phyloP scores from a whole-genome alignment of 1,140 invertebrate genomes.

The Bombus pyrosoma region DNA sequence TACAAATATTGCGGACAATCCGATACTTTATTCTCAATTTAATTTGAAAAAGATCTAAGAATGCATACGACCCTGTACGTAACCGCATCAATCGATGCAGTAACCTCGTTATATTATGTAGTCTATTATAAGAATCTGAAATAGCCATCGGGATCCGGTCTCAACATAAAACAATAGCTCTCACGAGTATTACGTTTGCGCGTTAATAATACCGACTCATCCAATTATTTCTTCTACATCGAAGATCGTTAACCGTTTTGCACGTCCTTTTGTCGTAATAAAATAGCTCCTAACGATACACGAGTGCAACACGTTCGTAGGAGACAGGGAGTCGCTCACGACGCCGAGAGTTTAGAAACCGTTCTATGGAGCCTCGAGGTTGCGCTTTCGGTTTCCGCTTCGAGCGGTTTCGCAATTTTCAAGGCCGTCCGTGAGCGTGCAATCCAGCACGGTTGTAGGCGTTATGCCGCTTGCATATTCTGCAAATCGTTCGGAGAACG shows the following conservation, averaged over 20 bases:
- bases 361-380: slow-evolving; percentile 17
- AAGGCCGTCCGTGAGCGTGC: slow-evolving; percentile 19
- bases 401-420: slow-evolving; percentile 28
- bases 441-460: not conserved
- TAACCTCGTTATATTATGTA: not conserved
- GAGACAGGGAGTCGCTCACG: not conserved
- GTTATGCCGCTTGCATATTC: slow-evolving; percentile 13
- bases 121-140: not conserved
- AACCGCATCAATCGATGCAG: not conserved
- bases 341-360: slow-evolving; percentile 23
- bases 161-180: not conserved
- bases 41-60: not conserved
- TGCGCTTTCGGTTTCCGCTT: slow-evolving; percentile 35
- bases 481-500: not conserved
- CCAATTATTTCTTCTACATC: not conserved
- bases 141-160: not conserved
- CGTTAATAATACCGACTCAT: not conserved
- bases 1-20: not conserved
- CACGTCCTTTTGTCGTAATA: not conserved
- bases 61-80: not conserved
- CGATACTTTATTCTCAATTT: not conserved
- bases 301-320: not conserved
- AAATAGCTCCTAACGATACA: not conserved
- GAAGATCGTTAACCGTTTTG: not conserved
- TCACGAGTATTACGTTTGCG: not conserved